Conservation (phyloP, 1,140 invertebrate genomes). For the Ganaspis sp. region DNA sequence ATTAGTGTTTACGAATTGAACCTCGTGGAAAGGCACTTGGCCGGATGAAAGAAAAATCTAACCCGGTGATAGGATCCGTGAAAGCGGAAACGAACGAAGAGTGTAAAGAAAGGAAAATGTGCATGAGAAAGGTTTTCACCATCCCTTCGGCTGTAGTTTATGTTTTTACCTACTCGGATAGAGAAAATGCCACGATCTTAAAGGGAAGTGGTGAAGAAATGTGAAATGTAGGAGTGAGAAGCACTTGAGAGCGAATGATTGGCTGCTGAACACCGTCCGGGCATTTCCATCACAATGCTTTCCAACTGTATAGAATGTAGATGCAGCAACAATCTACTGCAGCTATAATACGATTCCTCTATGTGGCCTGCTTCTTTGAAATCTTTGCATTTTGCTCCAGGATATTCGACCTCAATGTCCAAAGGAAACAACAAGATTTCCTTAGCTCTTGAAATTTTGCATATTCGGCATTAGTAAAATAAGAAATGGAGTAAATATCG, state of each 20-base stretch:
- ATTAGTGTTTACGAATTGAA: slow-evolving; percentile 29
- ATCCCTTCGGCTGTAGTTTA: slow-evolving; percentile 2
- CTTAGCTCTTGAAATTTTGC: no score
- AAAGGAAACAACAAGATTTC: not conserved
- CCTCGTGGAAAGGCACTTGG: slow-evolving; percentile 13
- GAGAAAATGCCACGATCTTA: slow-evolving; percentile 2
- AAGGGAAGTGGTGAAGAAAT: not conserved
- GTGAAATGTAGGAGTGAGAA: not conserved
- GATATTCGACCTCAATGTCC: slow-evolving; percentile 20
- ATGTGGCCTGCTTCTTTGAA: slow-evolving; percentile 17
- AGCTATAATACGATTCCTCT: not conserved
- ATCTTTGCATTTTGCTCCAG: slow-evolving; percentile 6
- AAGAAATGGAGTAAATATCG: no score
- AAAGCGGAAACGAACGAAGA: not conserved
- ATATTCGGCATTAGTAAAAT: not conserved
- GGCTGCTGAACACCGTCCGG: slow-evolving; percentile 56
- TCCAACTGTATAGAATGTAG: not conserved
- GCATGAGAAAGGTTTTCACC: slow-evolving; percentile 22
- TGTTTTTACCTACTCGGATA: slow-evolving; percentile 18
- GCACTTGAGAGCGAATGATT: slow-evolving; percentile 51
- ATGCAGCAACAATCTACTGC: slow-evolving; percentile 3
- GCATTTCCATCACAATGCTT: slow-evolving; percentile 65
- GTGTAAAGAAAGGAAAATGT: slow-evolving; percentile 6
- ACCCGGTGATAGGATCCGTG: slow-evolving; percentile 15
- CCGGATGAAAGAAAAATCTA: slow-evolving; percentile 18